Conservation (phyloP, 2,797 vertebrate genomes). For the Lophius americanus region DNA sequence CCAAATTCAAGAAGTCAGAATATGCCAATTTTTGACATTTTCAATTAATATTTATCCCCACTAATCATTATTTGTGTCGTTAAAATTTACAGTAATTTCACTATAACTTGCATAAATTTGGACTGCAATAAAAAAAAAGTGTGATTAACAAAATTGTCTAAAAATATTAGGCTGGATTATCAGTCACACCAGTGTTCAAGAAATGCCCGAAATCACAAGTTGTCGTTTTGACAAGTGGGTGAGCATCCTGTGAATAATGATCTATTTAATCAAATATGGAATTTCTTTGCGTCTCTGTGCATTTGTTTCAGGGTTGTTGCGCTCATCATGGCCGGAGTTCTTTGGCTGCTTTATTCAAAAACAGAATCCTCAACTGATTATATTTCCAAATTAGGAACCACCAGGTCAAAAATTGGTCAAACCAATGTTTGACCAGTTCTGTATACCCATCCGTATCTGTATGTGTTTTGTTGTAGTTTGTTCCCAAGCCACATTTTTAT, state of each 20-base stretch:
- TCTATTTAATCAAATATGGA: slow-evolving; percentile 13
- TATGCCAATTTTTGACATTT: not conserved
- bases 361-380: too few species aligned
- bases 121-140: slow-evolving; percentile 1
- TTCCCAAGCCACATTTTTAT: slow-evolving; percentile 70
- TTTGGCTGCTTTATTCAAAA: too few species aligned
- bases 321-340: too few species aligned
- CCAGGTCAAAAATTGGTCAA: too few species aligned
- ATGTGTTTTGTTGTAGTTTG: slow-evolving; percentile 51
- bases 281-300: not conserved
- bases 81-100: slow-evolving; percentile 8
- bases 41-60: not conserved
- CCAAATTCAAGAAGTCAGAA: not conserved
- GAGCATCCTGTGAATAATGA: not conserved
- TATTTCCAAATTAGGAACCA: too few species aligned
- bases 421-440: not conserved
- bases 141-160: not conserved
- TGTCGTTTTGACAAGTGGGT: not conserved
- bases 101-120: not conserved
- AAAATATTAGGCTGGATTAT: slow-evolving; percentile 15
- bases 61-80: not conserved
- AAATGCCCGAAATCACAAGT: slow-evolving; percentile 5
- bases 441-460: slow-evolving; percentile 24
- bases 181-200: not conserved
- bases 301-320: too few species aligned